phyloP scores from a whole-genome alignment of 2,797 vertebrate genomes.

The Phyllotis vaccarum region DNA sequence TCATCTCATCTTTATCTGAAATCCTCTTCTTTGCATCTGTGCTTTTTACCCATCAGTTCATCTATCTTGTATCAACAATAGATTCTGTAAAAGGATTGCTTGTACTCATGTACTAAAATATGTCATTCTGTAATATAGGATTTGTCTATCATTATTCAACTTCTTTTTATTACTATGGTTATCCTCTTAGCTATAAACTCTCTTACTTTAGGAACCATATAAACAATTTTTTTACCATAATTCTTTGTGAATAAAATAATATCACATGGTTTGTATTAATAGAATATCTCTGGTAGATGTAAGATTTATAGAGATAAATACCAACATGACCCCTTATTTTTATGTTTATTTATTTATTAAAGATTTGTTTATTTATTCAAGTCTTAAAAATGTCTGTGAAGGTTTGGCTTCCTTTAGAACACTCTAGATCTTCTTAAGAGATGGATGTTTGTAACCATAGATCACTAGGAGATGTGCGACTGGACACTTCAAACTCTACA shows the following conservation, averaged over 20 bases:
- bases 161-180: neutral
- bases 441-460: neutral
- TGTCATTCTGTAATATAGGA: neutral
- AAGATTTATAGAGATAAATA: neutral
- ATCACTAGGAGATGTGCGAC: neutral
- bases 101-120: neutral
- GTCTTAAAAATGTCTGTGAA: neutral
- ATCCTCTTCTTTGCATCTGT: neutral
- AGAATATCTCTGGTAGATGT: neutral
- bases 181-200: neutral
- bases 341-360: neutral
- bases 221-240: neutral
- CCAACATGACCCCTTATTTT: neutral
- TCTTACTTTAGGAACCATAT: neutral
- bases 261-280: neutral
- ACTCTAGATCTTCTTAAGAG: neutral
- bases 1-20: neutral
- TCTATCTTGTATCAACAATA: neutral
- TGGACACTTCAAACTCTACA: neutral
- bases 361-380: neutral
- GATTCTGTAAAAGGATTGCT: neutral
- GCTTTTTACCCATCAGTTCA: neutral
- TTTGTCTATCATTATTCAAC: neutral
- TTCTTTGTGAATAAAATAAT: neutral
- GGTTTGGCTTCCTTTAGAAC: slow-evolving; percentile 9